phyloP scores from a whole-genome alignment of 2,888 invertebrate species.

The Falcaria lacertinaria region DNA sequence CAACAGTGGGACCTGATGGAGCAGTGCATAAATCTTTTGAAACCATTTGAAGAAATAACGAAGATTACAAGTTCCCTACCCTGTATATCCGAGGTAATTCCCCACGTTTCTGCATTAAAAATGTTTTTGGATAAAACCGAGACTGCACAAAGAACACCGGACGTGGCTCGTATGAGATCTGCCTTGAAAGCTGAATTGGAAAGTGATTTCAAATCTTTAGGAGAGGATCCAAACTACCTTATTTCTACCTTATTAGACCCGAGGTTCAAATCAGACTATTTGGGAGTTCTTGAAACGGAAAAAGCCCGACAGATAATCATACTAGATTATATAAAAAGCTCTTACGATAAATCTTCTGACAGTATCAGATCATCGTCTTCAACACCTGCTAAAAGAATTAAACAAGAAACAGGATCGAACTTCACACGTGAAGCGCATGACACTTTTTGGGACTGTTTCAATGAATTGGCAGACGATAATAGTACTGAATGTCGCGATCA shows the following conservation, averaged over 20 bases:
- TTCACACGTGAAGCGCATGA: constrained; percentile 17
- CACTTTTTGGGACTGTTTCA: constrained; percentile 25
- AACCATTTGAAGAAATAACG: constrained; percentile 25
- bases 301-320: constrained; percentile 26
- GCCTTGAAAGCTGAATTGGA: constrained; percentile 2
- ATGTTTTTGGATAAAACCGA: constrained; percentile 15
- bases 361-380: constrained; percentile 22
- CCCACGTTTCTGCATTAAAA: constrained; percentile 10
- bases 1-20: constrained; percentile 20
- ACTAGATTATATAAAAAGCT: constrained; percentile 23
- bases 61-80: constrained; percentile 21
- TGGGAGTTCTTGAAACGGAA: constrained; percentile 20
- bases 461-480: constrained; percentile 23
- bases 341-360: constrained; percentile 25
- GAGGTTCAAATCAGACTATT: constrained; percentile 14
- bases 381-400: constrained; percentile 17
- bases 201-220: constrained; percentile 4
- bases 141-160: too few relatives aligned
- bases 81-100: constrained; percentile 22
- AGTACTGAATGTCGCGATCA: constrained; percentile 1
- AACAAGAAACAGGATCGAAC: constrained; percentile 18
- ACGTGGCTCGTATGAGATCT: too few relatives aligned
- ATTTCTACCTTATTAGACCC: constrained; percentile 17
- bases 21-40: constrained; percentile 17
- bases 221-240: constrained; percentile 9